Conservation (phyloP, 2,888 invertebrate genomes). For the Panopea generosa region DNA sequence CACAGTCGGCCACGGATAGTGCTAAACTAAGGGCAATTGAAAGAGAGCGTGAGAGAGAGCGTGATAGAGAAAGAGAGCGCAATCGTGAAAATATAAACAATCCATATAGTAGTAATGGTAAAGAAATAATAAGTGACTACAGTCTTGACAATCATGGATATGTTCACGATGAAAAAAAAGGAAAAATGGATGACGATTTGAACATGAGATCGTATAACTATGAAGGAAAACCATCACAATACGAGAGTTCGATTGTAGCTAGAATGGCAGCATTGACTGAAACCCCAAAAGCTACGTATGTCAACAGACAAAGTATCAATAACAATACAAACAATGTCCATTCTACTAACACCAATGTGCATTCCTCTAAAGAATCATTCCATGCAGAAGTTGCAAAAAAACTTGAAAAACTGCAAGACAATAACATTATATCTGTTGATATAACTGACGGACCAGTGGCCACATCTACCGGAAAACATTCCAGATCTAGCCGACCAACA, state of each 20-base stretch:
- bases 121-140: slow-evolving; percentile 11
- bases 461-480: slow-evolving; percentile 57
- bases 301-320: slow-evolving; percentile 25
- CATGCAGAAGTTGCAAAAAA: slow-evolving; percentile 52
- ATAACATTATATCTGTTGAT: slow-evolving; percentile 9
- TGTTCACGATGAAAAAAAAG: slow-evolving; percentile 33
- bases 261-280: slow-evolving; percentile 61
- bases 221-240: slow-evolving; percentile 56
- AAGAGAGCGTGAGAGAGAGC: slow-evolving; percentile 53
- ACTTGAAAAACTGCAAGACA: slow-evolving; percentile 44
- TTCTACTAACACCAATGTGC: slow-evolving; percentile 7
- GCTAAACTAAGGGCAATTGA: slow-evolving; percentile 71
- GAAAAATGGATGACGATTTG: slow-evolving; percentile 23
- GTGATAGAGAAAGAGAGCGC: slow-evolving; percentile 16
- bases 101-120: background rate
- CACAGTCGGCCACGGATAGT: slow-evolving; percentile 68
- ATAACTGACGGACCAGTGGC: slow-evolving; percentile 45
- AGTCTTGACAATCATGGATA: slow-evolving; percentile 46
- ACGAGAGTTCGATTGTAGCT: slow-evolving; percentile 63
- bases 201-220: slow-evolving; percentile 54
- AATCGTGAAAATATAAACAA: slow-evolving; percentile 15
- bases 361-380: slow-evolving; percentile 34
- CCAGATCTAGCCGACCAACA: slow-evolving; percentile 53
- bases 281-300: slow-evolving; percentile 52
- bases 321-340: background rate